Conservation (phyloP, 2,113 vertebrate species). For the Chaetops frenatus region DNA sequence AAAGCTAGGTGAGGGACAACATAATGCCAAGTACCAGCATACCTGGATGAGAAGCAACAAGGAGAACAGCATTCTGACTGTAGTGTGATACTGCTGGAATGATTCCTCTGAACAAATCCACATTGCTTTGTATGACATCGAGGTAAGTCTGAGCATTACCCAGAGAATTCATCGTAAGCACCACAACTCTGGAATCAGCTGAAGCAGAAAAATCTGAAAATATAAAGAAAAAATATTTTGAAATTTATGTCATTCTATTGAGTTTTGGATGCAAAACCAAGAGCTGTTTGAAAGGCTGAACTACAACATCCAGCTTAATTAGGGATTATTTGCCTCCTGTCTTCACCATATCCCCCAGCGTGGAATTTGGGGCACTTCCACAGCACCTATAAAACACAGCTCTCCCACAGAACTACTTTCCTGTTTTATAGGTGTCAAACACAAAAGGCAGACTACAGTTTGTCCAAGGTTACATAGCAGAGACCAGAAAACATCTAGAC, state of each 20-base stretch:
- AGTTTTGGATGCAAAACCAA: background rate
- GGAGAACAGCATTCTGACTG: slow-evolving; percentile 78
- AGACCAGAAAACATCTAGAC: background rate
- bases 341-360: fast-evolving
- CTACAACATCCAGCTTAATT: background rate
- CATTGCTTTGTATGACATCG: slow-evolving; percentile 88
- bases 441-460: background rate
- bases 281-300: background rate
- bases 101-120: slow-evolving; percentile 84
- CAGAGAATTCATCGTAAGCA: slow-evolving; percentile 87
- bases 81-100: slow-evolving; percentile 79
- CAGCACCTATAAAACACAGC: background rate
- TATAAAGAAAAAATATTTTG: background rate
- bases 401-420: background rate
- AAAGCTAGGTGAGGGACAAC: background rate
- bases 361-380: background rate
- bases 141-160: slow-evolving; percentile 86
- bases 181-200: slow-evolving; percentile 82
- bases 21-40: background rate
- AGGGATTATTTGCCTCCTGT: background rate
- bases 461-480: background rate
- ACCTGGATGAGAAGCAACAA: slow-evolving; percentile 92
- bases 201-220: slow-evolving; percentile 83
- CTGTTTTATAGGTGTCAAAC: background rate
- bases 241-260: background rate